These are phyloP conservation scores for Zoroaster sp. DNA, from an alignment of 53 echinoderm and acorn worm genomes.

Conservation along the genomic window DNA sequence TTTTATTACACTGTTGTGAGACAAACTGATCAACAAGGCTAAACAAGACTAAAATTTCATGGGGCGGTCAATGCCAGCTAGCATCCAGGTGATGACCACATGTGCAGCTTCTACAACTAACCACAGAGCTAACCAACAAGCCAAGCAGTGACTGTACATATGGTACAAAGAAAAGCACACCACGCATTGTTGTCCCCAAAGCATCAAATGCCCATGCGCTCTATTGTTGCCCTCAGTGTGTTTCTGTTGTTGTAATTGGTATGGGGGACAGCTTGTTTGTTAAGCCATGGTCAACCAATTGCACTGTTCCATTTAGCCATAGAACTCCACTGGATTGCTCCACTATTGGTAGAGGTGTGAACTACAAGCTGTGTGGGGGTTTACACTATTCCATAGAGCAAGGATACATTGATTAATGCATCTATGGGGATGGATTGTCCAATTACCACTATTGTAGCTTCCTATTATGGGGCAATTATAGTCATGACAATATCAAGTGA, in stretches of 20 bases:
- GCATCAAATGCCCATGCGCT: background rate
- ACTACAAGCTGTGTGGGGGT: background rate
- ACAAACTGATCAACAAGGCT: background rate
- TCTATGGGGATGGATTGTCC: background rate
- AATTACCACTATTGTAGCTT: background rate
- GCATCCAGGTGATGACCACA: conserved; percentile 30
- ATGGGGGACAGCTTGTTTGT: conserved; percentile 6
- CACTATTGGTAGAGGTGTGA: conserved; percentile 35
- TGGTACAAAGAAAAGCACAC: conserved; percentile 44
- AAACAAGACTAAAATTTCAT: conserved; percentile 45
- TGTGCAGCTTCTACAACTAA: background rate
- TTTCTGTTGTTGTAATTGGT: background rate
- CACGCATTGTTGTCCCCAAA: conserved; percentile 27
- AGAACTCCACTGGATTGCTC: conserved; percentile 6
- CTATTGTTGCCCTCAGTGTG: background rate
- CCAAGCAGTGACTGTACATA: conserved; percentile 18
- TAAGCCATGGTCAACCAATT: conserved; percentile 41
- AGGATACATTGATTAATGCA: background rate
- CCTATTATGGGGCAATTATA: background rate
- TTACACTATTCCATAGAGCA: background rate
- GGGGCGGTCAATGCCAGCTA: background rate
- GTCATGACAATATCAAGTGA: conserved; percentile 3
- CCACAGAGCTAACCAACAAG: background rate
- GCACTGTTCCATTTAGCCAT: conserved; percentile 3
- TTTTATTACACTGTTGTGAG: conserved; percentile 26